phyloP scores from a whole-genome alignment of 2,113 vertebrate species.

The Melanerpes aurifrons region DNA sequence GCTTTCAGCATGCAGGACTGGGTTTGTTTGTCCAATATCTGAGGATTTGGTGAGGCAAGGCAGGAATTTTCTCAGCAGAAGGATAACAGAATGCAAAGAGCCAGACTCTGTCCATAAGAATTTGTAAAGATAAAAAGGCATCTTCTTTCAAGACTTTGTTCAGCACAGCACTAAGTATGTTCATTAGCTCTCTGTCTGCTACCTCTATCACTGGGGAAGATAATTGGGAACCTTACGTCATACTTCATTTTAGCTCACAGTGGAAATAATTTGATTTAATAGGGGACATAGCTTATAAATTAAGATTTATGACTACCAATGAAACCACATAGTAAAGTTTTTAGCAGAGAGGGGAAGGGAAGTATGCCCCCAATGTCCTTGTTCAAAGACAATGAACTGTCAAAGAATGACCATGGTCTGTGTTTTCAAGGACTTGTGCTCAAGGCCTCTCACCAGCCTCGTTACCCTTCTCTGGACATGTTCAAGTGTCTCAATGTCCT shows the following conservation, averaged over 20 bases:
- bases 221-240: background rate
- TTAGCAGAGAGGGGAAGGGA: background rate
- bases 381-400: background rate
- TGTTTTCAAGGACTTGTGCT: background rate
- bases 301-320: background rate
- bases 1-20: background rate
- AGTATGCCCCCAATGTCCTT: background rate
- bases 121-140: background rate
- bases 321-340: background rate
- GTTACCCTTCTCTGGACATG: too few species aligned
- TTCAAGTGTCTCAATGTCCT: too few species aligned
- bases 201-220: background rate
- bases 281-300: background rate
- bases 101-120: background rate
- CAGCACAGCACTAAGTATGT: background rate
- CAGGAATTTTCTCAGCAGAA: background rate
- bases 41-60: background rate
- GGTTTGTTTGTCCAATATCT: background rate
- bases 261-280: background rate
- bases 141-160: background rate
- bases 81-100: background rate
- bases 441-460: too few species aligned
- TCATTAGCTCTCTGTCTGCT: background rate
- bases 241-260: background rate
- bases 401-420: background rate